phyloP scores from a whole-genome alignment of 2,888 invertebrate species.

The Drosophila hamatofila region DNA sequence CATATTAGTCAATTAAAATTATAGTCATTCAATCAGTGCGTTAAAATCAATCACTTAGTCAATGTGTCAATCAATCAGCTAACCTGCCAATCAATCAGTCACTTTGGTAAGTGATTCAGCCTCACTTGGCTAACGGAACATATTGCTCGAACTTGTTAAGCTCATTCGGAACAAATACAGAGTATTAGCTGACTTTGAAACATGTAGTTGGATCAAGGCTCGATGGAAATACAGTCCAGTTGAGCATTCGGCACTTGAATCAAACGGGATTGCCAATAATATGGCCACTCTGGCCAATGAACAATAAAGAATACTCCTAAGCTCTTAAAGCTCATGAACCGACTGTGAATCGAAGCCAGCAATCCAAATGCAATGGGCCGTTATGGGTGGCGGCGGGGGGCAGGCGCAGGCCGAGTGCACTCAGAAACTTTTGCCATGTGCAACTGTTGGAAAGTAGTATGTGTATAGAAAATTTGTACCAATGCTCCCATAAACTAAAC shows the following conservation, averaged over 20 bases:
- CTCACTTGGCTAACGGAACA: too few relatives aligned
- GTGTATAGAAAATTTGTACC: constrained; percentile 30
- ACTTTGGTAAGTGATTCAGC: too few relatives aligned
- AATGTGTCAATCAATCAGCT: not conserved
- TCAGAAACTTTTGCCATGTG: constrained; percentile 53
- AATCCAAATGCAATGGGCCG: constrained; percentile 44
- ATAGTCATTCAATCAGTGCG: too few relatives aligned
- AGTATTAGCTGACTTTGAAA: not conserved
- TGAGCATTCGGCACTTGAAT: constrained; percentile 4
- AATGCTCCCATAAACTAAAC: constrained; percentile 32
- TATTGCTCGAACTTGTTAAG: not conserved
- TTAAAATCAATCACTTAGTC: not conserved
- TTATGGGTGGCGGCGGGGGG: not conserved
- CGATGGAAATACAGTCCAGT: not conserved
- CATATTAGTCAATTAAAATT: too few relatives aligned
- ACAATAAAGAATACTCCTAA: constrained; percentile 59
- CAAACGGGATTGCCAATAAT: constrained; percentile 39
- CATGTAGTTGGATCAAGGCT: not conserved
- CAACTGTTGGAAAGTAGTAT: constrained; percentile 58
- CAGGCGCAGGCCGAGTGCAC: constrained; percentile 31
- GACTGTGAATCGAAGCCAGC: constrained; percentile 45
- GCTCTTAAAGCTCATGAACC: constrained; percentile 42
- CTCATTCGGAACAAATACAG: not conserved
- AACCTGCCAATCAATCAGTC: too few relatives aligned
- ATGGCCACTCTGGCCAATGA: constrained; percentile 45